These are phyloP conservation scores for Trilocha varians DNA, from an alignment of 2,888 invertebrate species.

Conservation along the genomic window DNA sequence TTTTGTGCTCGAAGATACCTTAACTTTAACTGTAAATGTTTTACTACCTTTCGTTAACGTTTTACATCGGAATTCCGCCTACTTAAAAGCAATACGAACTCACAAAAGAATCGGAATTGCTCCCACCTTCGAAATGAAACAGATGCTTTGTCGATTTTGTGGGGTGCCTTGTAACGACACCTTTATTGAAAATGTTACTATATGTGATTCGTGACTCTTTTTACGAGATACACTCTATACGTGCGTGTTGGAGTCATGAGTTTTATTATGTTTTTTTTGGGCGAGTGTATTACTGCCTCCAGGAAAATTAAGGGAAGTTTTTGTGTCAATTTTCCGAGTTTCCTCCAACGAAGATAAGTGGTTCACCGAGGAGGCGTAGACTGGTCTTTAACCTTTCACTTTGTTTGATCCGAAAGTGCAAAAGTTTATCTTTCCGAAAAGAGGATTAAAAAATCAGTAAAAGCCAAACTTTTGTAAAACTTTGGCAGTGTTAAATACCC, in stretches of 20 bases:
- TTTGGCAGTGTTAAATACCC: conserved; percentile 28
- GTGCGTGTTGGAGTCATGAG: conserved; percentile 23
- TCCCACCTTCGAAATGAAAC: conserved; percentile 58
- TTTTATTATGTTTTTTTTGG: conserved; percentile 21
- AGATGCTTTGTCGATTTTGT: conserved; percentile 56
- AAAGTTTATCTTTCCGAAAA: neutral
- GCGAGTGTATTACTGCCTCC: conserved; percentile 8
- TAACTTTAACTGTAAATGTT: conserved; percentile 23
- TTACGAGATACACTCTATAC: conserved; percentile 26
- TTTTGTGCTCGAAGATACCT: neutral
- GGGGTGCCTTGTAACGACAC: conserved; percentile 48
- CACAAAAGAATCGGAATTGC: conserved; percentile 57
- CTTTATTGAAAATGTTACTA: conserved; percentile 50
- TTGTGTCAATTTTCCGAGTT: conserved; percentile 1
- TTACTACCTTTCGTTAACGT: conserved; percentile 34
- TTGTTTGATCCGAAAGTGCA: neutral
- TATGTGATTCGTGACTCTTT: conserved; percentile 38
- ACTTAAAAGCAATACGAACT: conserved; percentile 54
- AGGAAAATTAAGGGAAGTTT: conserved; percentile 10
- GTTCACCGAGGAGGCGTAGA: neutral
- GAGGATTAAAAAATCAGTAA: conserved; percentile 25
- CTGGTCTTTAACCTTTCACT: neutral
- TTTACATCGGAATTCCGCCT: conserved; percentile 47
- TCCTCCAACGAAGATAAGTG: neutral
- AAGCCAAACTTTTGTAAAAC: conserved; percentile 25